A percentile compares a stretch with the other conserved stretches of the same genome.
These are phyloP conservation scores for Muscina levida DNA, from an alignment of 2,888 invertebrate species.

Conservation along the genomic window DNA sequence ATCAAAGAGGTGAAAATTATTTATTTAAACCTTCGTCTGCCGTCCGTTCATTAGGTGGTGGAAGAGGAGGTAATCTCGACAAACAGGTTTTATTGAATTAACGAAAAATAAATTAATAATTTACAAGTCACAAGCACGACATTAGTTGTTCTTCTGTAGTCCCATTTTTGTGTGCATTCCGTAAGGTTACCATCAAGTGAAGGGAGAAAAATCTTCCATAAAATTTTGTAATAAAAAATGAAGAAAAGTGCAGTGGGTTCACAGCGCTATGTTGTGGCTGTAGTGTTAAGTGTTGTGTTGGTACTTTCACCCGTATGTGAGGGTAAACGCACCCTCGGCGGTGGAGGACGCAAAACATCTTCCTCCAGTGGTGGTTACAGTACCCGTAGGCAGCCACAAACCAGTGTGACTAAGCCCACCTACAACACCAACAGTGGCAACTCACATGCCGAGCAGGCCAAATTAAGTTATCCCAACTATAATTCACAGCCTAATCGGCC, in stretches of 20 bases:
- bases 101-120: constrained; percentile 52
- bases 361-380: constrained; percentile 68
- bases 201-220: constrained; percentile 28
- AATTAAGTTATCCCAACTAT: constrained; percentile 77
- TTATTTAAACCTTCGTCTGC: constrained; percentile 25
- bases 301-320: constrained; percentile 64
- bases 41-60: background rate
- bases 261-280: constrained; percentile 48
- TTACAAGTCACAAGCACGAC: constrained; percentile 49
- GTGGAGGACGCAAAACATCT: constrained; percentile 73
- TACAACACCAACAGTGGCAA: constrained; percentile 71
- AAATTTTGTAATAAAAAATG: background rate
- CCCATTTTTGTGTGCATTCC: constrained; percentile 23
- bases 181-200: background rate
- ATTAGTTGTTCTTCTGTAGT: constrained; percentile 21
- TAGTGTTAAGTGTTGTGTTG: constrained; percentile 34
- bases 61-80: constrained; percentile 19
- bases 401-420: constrained; percentile 76
- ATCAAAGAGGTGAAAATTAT: constrained; percentile 47
- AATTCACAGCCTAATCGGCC: constrained; percentile 78
- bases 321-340: constrained; percentile 73
- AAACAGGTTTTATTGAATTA: constrained; percentile 63
- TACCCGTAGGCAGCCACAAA: constrained; percentile 69
- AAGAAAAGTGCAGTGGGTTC: constrained; percentile 45
- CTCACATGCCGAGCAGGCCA: constrained; percentile 77